Evolutionary conservation across 1,140 invertebrate genomes (phyloP).

Genomic region (Heliconius hewitsoni): DNA sequence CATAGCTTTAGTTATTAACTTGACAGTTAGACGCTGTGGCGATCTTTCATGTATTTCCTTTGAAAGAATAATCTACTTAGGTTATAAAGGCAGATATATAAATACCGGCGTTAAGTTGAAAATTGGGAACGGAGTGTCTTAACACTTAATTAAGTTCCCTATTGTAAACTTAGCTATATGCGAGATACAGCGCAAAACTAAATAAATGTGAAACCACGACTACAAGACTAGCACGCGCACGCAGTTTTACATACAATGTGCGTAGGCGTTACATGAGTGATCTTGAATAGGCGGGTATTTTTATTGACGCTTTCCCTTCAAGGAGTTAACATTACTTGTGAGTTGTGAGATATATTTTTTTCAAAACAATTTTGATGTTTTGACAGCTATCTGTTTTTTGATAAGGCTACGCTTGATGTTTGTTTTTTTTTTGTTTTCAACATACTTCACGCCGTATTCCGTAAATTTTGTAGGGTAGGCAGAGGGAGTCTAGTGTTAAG

Average conservation of each 20-base stretch:
- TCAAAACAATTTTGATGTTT: neutral
- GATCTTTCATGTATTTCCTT: too few species aligned
- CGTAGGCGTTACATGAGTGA: conserved; percentile 54
- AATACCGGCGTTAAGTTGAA: too few species aligned
- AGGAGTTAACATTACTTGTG: conserved; percentile 8
- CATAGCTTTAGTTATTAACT: neutral
- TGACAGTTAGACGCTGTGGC: too few species aligned
- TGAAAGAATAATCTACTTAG: too few species aligned
- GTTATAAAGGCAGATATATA: too few species aligned
- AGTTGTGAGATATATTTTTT: neutral
- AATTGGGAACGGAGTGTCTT: too few species aligned
- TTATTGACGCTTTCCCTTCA: conserved; percentile 28
- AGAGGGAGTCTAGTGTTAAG: too few species aligned
- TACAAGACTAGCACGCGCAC: conserved; percentile 48
- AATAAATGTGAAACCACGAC: conserved; percentile 55
- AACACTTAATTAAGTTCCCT: too few species aligned
- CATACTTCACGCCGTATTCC: too few species aligned
- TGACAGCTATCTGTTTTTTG: conserved; percentile 4
- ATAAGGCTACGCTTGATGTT: neutral
- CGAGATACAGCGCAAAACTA: too few species aligned
- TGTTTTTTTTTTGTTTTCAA: neutral
- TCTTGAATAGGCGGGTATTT: conserved; percentile 24
- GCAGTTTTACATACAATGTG: conserved; percentile 71
- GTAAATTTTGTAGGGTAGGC: too few species aligned
- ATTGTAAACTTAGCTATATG: too few species aligned